Evolutionary conservation across 2,797 vertebrate species (phyloP).

Genomic region (Periparus ater): DNA sequence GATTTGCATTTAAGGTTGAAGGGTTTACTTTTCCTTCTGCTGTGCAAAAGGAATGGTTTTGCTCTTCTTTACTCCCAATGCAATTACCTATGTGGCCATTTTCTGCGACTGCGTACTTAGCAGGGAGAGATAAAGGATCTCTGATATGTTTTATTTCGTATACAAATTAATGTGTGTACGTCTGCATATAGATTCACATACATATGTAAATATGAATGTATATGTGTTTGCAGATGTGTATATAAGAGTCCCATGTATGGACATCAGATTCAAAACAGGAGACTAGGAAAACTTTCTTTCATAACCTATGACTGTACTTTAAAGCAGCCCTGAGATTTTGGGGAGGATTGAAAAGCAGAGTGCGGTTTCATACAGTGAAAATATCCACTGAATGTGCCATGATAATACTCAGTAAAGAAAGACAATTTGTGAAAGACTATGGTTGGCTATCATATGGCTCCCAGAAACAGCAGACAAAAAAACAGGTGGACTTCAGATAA

Average conservation of each 20-base stretch:
- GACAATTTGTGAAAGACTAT: neutral
- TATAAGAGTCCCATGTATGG: neutral
- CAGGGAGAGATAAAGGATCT: neutral
- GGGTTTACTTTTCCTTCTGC: neutral
- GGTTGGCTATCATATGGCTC: neutral
- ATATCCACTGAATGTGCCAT: neutral
- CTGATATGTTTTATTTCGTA: neutral
- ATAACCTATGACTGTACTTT: neutral
- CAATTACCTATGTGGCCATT: neutral
- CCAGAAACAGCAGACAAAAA: neutral
- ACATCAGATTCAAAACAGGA: neutral
- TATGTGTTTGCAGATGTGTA: neutral
- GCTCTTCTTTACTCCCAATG: neutral
- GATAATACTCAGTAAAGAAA: neutral
- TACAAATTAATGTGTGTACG: neutral
- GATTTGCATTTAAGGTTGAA: neutral
- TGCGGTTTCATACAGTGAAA: neutral
- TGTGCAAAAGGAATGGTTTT: neutral
- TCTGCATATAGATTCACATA: neutral
- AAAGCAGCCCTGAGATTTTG: neutral
- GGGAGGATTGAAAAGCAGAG: neutral
- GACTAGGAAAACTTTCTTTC: neutral
- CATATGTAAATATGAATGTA: fast-evolving
- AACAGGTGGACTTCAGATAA: neutral
- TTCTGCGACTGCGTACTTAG: neutral